Evolutionary conservation across 1,140 invertebrate species (phyloP), one percentile per base, ranked within the genome.

Genomic region (Drosophila kikkawai): DNA sequence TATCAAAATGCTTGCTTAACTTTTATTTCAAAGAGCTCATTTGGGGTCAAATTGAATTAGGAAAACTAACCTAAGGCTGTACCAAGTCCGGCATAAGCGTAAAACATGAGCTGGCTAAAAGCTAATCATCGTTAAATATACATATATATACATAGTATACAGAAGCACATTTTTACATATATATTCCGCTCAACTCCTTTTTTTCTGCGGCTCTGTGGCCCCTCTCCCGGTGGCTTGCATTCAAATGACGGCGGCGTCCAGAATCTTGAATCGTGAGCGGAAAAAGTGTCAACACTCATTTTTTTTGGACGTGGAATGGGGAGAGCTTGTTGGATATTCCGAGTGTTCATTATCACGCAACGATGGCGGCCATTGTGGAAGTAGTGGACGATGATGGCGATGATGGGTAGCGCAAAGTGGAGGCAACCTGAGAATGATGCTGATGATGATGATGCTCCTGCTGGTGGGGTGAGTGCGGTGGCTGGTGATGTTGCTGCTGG

Each of bases 281-380:
- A 69, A 77, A 61, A 50, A 78, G 75, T 77, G 74, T 77, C 75
- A 78, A 56, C 74, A 55, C 50, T 78, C 75, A 53, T 58, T 60
- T 70, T 73, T 75, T 67, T 57, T 65, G 53, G 45, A 44, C 17
- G 37, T 29, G 53, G 12, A 36, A 69, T 11, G 34, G 15, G 36
- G 47, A 7, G 36, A 56, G 53, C 53, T 39, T 26, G 42, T 76
- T 65, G 71, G 47, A 56, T 77, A 42, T 68, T 77, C 50, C 48
- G 50, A 50, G 75, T 51, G 61, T 51, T 75, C 80, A 88, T 88
- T 88, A 88, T 88, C 84, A 88, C 84, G 84, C 80, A 70, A 90
- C 80, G 65, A 80, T 81, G 80, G 80, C 74, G 58, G 84, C 77
- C 85, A 88, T 79, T 79, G 77, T 78, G 75, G 84, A 75, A 48